Evolutionary conservation across 2,113 vertebrate genomes (phyloP).

Genomic region (Oncorhynchus masou): DNA sequence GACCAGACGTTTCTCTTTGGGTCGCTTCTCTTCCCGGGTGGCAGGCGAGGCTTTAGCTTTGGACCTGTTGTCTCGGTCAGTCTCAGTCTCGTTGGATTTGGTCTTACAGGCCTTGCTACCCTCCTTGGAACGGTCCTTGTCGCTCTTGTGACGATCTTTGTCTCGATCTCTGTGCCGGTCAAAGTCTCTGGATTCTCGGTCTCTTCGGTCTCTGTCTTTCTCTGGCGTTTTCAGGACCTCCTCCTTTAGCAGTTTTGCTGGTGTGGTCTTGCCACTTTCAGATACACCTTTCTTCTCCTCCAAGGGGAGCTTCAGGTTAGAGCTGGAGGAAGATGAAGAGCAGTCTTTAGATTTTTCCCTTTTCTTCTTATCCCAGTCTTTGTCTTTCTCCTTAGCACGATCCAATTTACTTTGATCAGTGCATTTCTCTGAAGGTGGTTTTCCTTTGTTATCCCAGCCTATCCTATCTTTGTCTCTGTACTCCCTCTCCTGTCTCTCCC

Average conservation of each 20-base stretch:
- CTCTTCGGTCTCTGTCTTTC: slow-evolving; percentile 89
- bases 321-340: slow-evolving; percentile 60
- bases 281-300: slow-evolving; percentile 38
- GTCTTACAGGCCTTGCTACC: slow-evolving; percentile 71
- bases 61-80: slow-evolving; percentile 83
- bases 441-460: slow-evolving; percentile 82
- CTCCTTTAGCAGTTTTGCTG: slow-evolving; percentile 82
- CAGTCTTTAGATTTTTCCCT: slow-evolving; percentile 86
- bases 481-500: slow-evolving; percentile 77
- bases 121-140: slow-evolving; percentile 74
- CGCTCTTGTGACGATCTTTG: slow-evolving; percentile 88
- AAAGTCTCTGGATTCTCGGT: slow-evolving; percentile 79
- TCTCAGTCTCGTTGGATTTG: slow-evolving; percentile 73
- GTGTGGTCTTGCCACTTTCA: slow-evolving; percentile 78
- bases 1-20: slow-evolving; percentile 93
- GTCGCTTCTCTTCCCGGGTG: slow-evolving; percentile 72
- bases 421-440: slow-evolving; percentile 78
- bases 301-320: slow-evolving; percentile 76
- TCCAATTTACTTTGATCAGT: slow-evolving; percentile 82
- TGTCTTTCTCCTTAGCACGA: slow-evolving; percentile 77
- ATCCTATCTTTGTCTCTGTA: slow-evolving; percentile 80
- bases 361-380: slow-evolving; percentile 84
- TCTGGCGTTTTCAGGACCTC: slow-evolving; percentile 84
- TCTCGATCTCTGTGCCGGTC: slow-evolving; percentile 82
- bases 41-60: slow-evolving; percentile 66